Evolutionary conservation across 2,797 vertebrate genomes (phyloP).

Genomic region (Limnodromus scolopaceus): DNA sequence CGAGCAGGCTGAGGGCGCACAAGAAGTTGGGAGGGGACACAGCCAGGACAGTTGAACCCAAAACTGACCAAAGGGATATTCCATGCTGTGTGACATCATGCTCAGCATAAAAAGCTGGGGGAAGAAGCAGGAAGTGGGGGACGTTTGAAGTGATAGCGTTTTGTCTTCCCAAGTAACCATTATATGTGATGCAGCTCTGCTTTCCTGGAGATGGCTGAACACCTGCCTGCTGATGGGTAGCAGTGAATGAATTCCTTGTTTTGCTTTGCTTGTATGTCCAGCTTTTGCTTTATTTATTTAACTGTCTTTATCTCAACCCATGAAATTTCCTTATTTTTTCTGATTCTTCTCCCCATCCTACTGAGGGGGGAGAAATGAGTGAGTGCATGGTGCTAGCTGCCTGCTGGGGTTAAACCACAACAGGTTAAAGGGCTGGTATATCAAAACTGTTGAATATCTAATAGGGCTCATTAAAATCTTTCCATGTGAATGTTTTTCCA

Average conservation of each 20-base stretch:
- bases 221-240: background rate
- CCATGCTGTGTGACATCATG: background rate
- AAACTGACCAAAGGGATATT: background rate
- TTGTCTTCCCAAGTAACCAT: background rate
- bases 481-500: background rate
- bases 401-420: background rate
- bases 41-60: background rate
- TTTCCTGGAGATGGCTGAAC: background rate
- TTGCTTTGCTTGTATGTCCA: background rate
- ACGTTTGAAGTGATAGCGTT: background rate
- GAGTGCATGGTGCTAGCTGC: background rate
- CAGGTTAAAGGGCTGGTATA: background rate
- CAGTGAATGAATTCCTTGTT: background rate
- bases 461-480: background rate
- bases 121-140: background rate
- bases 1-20: background rate
- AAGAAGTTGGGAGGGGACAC: background rate
- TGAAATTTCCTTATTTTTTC: background rate
- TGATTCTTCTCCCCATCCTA: background rate
- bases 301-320: background rate
- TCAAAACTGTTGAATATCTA: background rate
- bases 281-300: background rate
- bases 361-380: background rate
- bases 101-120: background rate
- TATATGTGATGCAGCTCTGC: too few relatives aligned